Conservation (phyloP, 2,113 vertebrate genomes). For the Carlito syrichta region DNA sequence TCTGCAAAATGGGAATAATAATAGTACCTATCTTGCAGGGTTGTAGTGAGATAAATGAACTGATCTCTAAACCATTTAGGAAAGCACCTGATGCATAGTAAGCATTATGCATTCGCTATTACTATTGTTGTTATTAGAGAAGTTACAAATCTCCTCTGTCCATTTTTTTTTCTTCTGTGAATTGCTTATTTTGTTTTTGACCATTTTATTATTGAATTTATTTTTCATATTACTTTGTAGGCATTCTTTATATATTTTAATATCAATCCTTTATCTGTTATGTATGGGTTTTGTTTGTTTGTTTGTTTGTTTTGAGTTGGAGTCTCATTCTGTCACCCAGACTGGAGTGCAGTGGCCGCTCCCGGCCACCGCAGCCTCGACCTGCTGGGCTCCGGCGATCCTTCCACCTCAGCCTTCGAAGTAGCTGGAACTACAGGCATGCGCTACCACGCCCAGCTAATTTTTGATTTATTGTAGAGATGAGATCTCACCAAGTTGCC, state of each 20-base stretch:
- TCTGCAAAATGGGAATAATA: neutral
- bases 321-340: too few relatives aligned
- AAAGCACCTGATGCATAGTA: neutral
- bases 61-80: neutral
- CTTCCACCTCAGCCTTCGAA: too few relatives aligned
- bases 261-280: neutral
- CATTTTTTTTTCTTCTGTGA: conserved; percentile 3
- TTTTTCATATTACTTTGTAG: neutral
- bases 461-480: too few relatives aligned
- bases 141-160: neutral
- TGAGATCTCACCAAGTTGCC: too few relatives aligned
- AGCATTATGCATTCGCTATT: neutral
- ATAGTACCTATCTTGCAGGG: neutral
- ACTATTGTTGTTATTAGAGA: neutral
- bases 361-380: too few relatives aligned
- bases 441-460: too few relatives aligned
- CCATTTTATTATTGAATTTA: neutral
- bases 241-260: neutral
- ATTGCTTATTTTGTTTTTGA: neutral
- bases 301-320: too few relatives aligned
- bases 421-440: too few relatives aligned
- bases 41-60: neutral
- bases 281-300: too few relatives aligned
- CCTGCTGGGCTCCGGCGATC: too few relatives aligned
- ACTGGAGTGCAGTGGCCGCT: too few relatives aligned